Base-by-base conservation (phyloP, 1,140 invertebrate genomes). In the Drosophila eugracilis region DNA sequence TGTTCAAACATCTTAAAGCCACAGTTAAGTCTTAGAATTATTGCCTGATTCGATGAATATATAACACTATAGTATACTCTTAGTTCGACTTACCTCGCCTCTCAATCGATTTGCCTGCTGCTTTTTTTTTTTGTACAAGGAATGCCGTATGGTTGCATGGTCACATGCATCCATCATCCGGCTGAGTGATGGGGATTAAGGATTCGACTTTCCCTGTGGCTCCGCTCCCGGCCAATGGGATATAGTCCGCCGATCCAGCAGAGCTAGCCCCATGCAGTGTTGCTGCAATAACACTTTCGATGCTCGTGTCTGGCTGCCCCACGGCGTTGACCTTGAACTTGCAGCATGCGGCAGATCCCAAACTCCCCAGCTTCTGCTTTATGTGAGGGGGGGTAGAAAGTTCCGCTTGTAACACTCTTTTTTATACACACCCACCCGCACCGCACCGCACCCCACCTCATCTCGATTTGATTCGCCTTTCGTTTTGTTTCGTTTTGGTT, bases 291-390 rank as follows among this genome's bases (percentile, higher is more conserved):
- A 76, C 73, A 59, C 39, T 69, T 39, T 49, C 30, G 42, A 49
- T 14, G 41, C 54, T 49, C 15, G 17, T 14, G 30, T 32, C 34
- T 47, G 44, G 24, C 21, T 6, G 42, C 42, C 42, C 42, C 22
- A 14, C 42, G 42, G 42, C 42, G 22, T 2, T 55, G 72, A 45
- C 77, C 77, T 80, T 80, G 71, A 80, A 80, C 72, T 80, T 80
- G 72, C 65, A 72, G 45, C 67, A 60, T 48, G 15, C 22, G 37
- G 42, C 42, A 44, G 4, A 21, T 5, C 22, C n/a, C 32, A 5
- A 12, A 6, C 19, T 12, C 19, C n/a, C 26, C 19, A 22, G 7
- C 17, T n/a, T 19, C n/a, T n/a, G n/a, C n/a, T n/a, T n/a, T n/a
- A n/a, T n/a, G n/a, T n/a, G n/a, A n/a, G n/a, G n/a, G n/a, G n/a